These are phyloP conservation scores for Nudaria mundana DNA, from an alignment of 2,888 invertebrate species.

Conservation along the genomic window DNA sequence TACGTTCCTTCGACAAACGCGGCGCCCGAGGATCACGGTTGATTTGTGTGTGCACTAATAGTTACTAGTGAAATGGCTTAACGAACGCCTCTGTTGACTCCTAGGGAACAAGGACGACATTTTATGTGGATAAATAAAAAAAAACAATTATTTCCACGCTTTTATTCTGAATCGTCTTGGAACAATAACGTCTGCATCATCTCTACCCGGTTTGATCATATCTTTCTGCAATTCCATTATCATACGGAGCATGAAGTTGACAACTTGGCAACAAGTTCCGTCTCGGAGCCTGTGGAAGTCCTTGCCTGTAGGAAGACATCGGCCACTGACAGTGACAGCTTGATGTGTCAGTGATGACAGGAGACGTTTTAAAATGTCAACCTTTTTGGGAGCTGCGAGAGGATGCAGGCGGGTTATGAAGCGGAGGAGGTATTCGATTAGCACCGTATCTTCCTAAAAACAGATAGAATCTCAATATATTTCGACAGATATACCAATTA, in stretches of 20 bases:
- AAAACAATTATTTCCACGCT: conserved; percentile 61
- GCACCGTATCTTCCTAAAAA: conserved; percentile 83
- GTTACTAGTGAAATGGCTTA: too few relatives aligned
- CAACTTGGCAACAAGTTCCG: conserved; percentile 77
- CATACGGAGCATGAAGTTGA: conserved; percentile 76
- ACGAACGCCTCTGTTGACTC: too few relatives aligned
- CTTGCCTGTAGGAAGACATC: conserved; percentile 58
- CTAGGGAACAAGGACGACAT: too few relatives aligned
- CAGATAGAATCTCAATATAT: too few relatives aligned
- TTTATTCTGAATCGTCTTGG: conserved; percentile 60
- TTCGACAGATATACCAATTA: too few relatives aligned
- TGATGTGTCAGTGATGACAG: conserved; percentile 86
- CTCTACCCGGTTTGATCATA: conserved; percentile 58
- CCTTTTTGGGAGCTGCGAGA: conserved; percentile 80
- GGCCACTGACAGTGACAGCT: conserved; percentile 62
- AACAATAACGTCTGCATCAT: conserved; percentile 65
- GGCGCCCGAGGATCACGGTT: too few relatives aligned
- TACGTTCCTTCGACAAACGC: too few relatives aligned
- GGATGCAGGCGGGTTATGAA: conserved; percentile 85
- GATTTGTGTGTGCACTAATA: too few relatives aligned
- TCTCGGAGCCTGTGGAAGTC: conserved; percentile 77
- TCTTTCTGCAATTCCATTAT: conserved; percentile 75
- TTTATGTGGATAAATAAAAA: conserved; percentile 1
- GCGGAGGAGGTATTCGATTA: conserved; percentile 87
- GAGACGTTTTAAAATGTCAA: conserved; percentile 83